These are phyloP conservation scores for Cyrtorhinus lividipennis DNA, from an alignment of 1,140 invertebrate species.

Conservation along the genomic window DNA sequence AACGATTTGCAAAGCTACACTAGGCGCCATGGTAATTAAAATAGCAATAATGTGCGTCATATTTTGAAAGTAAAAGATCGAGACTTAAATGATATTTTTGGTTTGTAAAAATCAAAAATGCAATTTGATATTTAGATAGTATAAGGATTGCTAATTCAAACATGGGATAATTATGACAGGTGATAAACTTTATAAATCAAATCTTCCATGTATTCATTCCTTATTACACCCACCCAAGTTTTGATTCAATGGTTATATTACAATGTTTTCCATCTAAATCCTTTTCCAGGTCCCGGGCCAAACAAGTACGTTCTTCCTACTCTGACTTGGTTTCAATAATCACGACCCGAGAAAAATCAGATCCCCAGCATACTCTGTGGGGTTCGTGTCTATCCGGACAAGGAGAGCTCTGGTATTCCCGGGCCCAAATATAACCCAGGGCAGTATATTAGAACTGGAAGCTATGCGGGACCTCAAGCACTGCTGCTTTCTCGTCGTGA, in stretches of 20 bases:
- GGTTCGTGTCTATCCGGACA: not conserved
- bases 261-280: not conserved
- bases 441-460: not conserved
- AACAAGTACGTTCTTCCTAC: slow-evolving; percentile 9
- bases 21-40: no score
- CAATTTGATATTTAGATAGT: no score
- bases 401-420: not conserved
- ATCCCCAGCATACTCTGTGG: slow-evolving; percentile 1
- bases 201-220: no score
- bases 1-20: no score
- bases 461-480: not conserved
- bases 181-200: no score
- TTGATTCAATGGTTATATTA: not conserved
- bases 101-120: no score
- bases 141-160: no score
- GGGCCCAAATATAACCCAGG: slow-evolving; percentile 8
- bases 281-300: not conserved
- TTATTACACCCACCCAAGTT: no score
- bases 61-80: no score
- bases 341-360: slow-evolving; percentile 1
- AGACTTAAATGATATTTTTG: no score
- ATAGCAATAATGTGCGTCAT: no score
- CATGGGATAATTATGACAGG: no score
- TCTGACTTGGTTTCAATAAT: slow-evolving; percentile 7
- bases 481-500: not conserved